Evolutionary conservation across 2,888 invertebrate species (phyloP).

Genomic region (Tipula lateralis): DNA sequence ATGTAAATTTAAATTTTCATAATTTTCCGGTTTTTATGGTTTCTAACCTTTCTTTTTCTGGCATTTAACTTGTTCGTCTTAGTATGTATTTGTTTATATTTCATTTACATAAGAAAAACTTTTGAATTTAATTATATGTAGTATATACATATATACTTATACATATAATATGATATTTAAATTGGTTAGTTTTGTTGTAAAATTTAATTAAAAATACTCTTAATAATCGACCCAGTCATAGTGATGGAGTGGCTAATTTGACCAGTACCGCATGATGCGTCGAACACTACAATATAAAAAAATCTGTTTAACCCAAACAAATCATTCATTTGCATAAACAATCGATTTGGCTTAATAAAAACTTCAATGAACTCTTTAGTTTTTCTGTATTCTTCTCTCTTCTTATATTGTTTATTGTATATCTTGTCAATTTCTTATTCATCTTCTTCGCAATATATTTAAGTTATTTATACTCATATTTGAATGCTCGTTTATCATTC

Average conservation of each 20-base stretch:
- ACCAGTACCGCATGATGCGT: neutral
- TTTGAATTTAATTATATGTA: neutral
- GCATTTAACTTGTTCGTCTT: neutral
- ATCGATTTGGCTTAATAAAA: conserved; percentile 31
- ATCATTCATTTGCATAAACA: conserved; percentile 29
- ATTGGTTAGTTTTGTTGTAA: neutral
- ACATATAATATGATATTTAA: neutral
- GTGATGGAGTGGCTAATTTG: neutral
- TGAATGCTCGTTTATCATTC: conserved; percentile 1
- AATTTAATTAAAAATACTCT: neutral
- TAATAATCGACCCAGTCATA: neutral
- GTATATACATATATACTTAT: neutral
- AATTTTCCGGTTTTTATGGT: neutral
- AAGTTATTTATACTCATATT: neutral
- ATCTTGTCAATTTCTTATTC: conserved; percentile 13
- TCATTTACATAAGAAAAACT: neutral
- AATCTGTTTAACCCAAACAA: neutral
- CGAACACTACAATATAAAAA: neutral
- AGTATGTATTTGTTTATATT: neutral
- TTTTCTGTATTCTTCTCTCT: conserved; percentile 35
- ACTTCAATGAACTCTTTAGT: conserved; percentile 11
- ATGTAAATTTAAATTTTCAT: neutral
- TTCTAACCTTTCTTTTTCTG: neutral
- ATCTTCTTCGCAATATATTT: neutral
- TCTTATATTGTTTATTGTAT: neutral